Evolutionary conservation across 2,113 vertebrate genomes (phyloP), one percentile per base, ranked within the genome.

Genomic region (Dicaeum eximium): DNA sequence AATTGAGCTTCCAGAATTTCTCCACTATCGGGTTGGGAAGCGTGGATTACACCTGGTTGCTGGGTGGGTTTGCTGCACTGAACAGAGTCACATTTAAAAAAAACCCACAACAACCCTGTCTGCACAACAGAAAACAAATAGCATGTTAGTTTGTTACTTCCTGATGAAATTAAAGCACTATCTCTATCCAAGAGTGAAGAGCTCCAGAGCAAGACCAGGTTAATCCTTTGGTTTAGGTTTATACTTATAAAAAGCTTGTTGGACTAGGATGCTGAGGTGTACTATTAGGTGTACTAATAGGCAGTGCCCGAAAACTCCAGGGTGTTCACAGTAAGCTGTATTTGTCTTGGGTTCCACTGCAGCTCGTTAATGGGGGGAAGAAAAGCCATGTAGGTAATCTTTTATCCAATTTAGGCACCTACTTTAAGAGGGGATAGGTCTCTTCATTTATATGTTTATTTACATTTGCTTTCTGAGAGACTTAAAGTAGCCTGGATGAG

Each of bases 101-200:
- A 0, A 30, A 4, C 13, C 9, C 30, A 40, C n/a, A 38, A 3
- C 54, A 40, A 13, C 1, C 3, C 42, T 61, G 9, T 50, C 44
- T 54, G 13, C 19, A 40, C 10, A 38, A 35, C 8, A 80, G 74
- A 79, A 67, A 69, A 48, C 3, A 44, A 79, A 54, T 17, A 40
- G 1, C 4, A 15, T 61, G 25, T 18, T 80, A 56, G 13, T 57
- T 88, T 61, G 25, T 18, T 80, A 56, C 15, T 57, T 88, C 11
- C 10, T 19, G 65, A 56, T 56, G 35, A 93, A 64, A 62, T 47
- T 64, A 82, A 75, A 73, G 9, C 20, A 56, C 1, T 61, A 16
- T 44, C 10, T 75, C 47, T 74, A 27, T 35, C 16, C 7, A 82
- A 65, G 9, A 9, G 33, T 33, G 56, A 80, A 28, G 17, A 65